Base-by-base conservation (phyloP, 2,113 vertebrate species). In the Phalacrocorax brasilianus region DNA sequence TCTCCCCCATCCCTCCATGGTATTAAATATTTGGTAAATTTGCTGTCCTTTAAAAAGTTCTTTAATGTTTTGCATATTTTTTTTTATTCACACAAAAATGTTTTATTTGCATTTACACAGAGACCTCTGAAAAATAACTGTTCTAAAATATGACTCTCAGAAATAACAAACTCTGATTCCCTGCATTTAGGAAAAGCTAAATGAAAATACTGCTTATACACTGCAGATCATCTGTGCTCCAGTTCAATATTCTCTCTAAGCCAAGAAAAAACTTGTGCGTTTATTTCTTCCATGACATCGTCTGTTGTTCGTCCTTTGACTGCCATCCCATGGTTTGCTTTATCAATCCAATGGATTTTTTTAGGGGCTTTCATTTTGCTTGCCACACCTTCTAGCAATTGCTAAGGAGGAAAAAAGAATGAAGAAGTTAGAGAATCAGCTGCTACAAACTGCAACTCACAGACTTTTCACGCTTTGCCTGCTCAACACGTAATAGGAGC, bases 261-360 rank as follows among this genome's bases (percentile, higher is more conserved):
- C 99, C 99, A 99, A n/a, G 95, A 95, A 75, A 99, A 97, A 83
- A 99, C 98, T 19, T 98, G 95, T 20, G 87, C 56, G 67, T 99
- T 99, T 90, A 99, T 98, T 98, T 99, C 99, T 85, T 98, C 98
- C 97, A 99, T 93, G 56, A 99, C 96, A 67, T 98, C 98, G 1
- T 99, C 98, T 70, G 98, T 94, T 26, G 98, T 80, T 91, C 98
- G 96, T 74, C 99, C 99, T 96, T 98, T 99, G 61, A 99, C 98
- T 53, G 94, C 95, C 96, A 99, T 98, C 61, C 99, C 98, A 91
- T 99, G 99, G 94, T 97, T 99, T 81, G 98, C 99, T 95, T 98
- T 99, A 75, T 98, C 96, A 55, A 99, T 94, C 99, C 99, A 99
- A 42, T 98, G 97, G 87, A 99, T 98, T 75, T 98, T 98, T 78